These are phyloP conservation scores for Ectemnius continuus DNA, from an alignment of 2,888 invertebrate genomes.

Conservation along the genomic window DNA sequence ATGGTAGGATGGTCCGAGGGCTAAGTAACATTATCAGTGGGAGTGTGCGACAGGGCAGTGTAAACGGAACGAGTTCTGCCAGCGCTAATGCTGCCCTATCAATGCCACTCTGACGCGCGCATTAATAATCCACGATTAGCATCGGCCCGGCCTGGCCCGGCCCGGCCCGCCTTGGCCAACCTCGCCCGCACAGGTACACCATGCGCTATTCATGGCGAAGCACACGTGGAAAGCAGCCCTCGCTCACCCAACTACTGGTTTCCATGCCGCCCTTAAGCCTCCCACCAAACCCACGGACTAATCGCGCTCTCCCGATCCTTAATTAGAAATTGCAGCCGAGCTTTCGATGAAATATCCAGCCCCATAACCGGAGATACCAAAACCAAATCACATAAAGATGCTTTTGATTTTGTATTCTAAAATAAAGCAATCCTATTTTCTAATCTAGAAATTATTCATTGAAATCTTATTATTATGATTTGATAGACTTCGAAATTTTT, in stretches of 20 bases:
- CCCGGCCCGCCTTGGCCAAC: conserved; percentile 23
- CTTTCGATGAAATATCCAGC: background rate
- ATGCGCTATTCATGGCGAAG: conserved; percentile 46
- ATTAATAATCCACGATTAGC: conserved; percentile 67
- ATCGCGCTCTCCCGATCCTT: conserved; percentile 46
- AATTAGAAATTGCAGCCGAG: conserved; percentile 48
- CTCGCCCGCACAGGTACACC: conserved; percentile 29
- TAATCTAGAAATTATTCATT: no score
- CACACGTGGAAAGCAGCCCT: background rate
- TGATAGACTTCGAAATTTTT: no score
- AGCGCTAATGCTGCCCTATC: conserved; percentile 49
- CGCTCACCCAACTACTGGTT: no score
- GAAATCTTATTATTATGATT: background rate
- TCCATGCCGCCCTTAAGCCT: background rate
- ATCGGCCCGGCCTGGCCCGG: no score
- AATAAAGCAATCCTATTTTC: no score
- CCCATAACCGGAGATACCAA: background rate
- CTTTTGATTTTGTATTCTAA: no score
- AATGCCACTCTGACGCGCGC: conserved; percentile 64
- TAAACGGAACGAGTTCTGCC: conserved; percentile 51
- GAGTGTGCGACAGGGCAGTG: conserved; percentile 38
- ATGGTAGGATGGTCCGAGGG: conserved; percentile 18
- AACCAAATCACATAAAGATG: no score
- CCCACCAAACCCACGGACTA: conserved; percentile 16
- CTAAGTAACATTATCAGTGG: conserved; percentile 46